These are phyloP conservation scores for Orius insidiosus DNA, from an alignment of 1,140 invertebrate species.

Conservation along the genomic window DNA sequence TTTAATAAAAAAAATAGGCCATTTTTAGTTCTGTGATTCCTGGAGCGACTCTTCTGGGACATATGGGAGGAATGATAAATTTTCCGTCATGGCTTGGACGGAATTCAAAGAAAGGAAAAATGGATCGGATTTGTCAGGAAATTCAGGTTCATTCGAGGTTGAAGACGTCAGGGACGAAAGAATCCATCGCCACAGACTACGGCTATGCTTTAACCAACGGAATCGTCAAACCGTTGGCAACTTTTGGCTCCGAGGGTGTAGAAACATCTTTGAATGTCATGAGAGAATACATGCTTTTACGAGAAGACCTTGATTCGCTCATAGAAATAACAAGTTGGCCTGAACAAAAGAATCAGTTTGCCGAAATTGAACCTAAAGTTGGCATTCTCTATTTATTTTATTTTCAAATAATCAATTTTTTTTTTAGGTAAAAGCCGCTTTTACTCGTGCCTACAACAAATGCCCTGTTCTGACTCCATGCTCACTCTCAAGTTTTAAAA, in stretches of 20 bases:
- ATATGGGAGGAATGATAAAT: conserved; percentile 55
- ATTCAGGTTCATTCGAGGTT: conserved; percentile 63
- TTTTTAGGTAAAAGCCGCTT: conserved; percentile 66
- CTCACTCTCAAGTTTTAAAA: conserved; percentile 29
- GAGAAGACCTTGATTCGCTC: conserved; percentile 81
- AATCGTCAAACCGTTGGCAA: conserved; percentile 53
- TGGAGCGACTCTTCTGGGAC: conserved; percentile 64
- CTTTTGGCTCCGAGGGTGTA: conserved; percentile 52
- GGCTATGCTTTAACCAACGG: conserved; percentile 47
- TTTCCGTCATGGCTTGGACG: conserved; percentile 95
- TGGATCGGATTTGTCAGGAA: conserved; percentile 64
- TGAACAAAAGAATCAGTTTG: conserved; percentile 48
- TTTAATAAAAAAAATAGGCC: conserved; percentile 35
- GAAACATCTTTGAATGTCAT: conserved; percentile 54
- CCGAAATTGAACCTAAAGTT: conserved; percentile 62
- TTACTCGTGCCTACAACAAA: conserved; percentile 86
- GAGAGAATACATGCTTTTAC: conserved; percentile 64
- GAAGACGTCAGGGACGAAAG: conserved; percentile 59
- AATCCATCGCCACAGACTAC: conserved; percentile 71
- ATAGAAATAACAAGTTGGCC: conserved; percentile 74
- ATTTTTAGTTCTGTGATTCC: conserved; percentile 84
- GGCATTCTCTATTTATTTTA: conserved; percentile 10
- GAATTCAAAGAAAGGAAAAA: conserved; percentile 71
- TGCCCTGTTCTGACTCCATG: conserved; percentile 52
- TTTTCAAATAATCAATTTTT: conserved; percentile 12